Evolutionary conservation across 2,113 vertebrate genomes (phyloP).

Genomic region (Cinclus cinclus): DNA sequence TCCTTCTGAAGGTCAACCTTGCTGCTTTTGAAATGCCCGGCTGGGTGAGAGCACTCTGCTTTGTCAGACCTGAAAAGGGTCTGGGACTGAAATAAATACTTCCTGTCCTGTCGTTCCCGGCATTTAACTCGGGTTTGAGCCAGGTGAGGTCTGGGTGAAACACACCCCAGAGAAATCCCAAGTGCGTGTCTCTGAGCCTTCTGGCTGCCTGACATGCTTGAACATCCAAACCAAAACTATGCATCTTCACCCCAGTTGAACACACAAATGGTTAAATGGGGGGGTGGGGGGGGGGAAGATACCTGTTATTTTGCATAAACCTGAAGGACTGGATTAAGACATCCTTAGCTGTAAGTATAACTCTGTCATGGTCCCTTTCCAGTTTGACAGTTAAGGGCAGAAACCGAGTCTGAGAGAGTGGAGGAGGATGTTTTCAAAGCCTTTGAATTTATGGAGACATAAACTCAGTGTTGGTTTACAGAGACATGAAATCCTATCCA

Average conservation of each 20-base stretch:
- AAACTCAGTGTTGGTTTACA: not conserved
- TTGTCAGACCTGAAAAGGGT: not conserved
- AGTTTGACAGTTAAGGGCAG: not conserved
- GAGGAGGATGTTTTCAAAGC: not conserved
- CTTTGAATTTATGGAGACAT: not conserved
- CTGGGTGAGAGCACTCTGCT: not conserved
- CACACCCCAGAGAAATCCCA: not conserved
- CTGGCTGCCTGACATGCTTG: not conserved
- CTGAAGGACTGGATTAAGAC: not conserved
- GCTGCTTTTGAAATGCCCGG: not conserved
- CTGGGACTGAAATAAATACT: not conserved
- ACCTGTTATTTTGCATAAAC: not conserved
- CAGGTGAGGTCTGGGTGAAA: not conserved
- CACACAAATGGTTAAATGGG: not conserved
- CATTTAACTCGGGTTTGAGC: not conserved
- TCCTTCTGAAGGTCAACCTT: not conserved
- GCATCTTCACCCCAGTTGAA: not conserved
- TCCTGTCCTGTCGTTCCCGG: not conserved
- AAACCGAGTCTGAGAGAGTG: not conserved
- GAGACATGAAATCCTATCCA: not conserved
- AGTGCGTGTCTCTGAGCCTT: not conserved
- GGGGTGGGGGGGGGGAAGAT: too few relatives aligned
- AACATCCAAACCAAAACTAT: not conserved
- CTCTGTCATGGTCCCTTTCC: not conserved
- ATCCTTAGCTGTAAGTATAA: not conserved